Conservation (phyloP, 1,140 invertebrate genomes). For the Myzus persicae region DNA sequence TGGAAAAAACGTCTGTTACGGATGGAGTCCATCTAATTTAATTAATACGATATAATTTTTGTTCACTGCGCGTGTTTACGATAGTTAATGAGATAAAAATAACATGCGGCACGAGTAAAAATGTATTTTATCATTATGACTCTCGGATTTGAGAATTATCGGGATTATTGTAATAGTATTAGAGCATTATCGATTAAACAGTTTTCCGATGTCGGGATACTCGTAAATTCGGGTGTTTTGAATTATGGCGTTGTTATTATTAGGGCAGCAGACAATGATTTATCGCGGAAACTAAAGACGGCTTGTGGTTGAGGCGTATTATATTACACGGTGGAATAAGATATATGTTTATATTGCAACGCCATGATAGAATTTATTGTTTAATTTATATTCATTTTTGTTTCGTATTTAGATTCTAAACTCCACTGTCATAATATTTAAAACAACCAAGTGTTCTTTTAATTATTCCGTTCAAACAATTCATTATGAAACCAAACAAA, state of each 20-base stretch:
- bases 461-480: background rate
- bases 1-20: background rate
- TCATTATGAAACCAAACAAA: background rate
- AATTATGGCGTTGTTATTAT: background rate
- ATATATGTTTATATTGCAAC: background rate
- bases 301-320: background rate
- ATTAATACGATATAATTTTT: constrained; percentile 10
- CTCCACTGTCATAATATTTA: background rate
- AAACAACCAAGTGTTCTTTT: background rate
- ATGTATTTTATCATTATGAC: background rate
- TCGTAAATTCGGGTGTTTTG: background rate
- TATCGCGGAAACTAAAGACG: constrained; percentile 6
- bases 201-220: background rate
- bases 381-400: background rate
- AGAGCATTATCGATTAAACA: background rate
- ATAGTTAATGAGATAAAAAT: background rate
- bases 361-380: background rate
- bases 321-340: background rate
- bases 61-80: background rate
- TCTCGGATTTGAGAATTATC: background rate
- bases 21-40: background rate
- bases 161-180: background rate
- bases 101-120: background rate
- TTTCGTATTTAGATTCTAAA: background rate
- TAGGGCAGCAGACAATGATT: background rate